Evolutionary conservation across 2,888 invertebrate genomes (phyloP).

Genomic region (Saturnia pavonia): DNA sequence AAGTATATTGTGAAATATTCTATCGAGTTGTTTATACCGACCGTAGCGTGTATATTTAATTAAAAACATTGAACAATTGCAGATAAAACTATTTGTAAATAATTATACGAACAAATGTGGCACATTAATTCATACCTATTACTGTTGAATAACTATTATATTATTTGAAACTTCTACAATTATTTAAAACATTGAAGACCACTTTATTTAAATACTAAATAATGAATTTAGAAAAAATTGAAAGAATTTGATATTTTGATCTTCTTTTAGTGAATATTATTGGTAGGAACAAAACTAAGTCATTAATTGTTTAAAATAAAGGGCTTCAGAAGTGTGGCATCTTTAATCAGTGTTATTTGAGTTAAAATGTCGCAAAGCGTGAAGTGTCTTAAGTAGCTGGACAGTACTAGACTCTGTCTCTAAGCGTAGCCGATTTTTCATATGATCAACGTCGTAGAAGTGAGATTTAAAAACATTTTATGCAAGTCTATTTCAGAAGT

Average conservation of each 20-base stretch:
- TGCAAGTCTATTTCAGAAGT: too few relatives aligned
- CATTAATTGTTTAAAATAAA: too few relatives aligned
- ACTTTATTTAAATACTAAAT: background rate
- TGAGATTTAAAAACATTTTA: too few relatives aligned
- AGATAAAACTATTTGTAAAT: background rate
- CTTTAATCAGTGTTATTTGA: background rate
- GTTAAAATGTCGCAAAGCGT: background rate
- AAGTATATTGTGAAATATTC: background rate
- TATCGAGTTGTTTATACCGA: background rate
- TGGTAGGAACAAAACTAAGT: background rate
- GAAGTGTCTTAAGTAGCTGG: background rate
- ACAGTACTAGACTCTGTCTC: background rate
- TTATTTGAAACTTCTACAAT: too few relatives aligned
- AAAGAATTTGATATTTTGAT: background rate
- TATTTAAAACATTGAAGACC: background rate
- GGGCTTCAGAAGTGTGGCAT: background rate
- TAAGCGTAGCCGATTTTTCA: background rate
- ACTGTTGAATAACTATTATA: background rate
- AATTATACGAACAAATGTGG: background rate
- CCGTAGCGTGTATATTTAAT: too few relatives aligned
- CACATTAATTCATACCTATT: background rate
- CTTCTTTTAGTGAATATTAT: background rate
- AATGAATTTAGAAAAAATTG: background rate
- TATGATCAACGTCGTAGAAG: background rate
- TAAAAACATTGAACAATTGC: too few relatives aligned